Base-by-base conservation (phyloP, 2,888 invertebrate species). In the Polydrusus cervinus region DNA sequence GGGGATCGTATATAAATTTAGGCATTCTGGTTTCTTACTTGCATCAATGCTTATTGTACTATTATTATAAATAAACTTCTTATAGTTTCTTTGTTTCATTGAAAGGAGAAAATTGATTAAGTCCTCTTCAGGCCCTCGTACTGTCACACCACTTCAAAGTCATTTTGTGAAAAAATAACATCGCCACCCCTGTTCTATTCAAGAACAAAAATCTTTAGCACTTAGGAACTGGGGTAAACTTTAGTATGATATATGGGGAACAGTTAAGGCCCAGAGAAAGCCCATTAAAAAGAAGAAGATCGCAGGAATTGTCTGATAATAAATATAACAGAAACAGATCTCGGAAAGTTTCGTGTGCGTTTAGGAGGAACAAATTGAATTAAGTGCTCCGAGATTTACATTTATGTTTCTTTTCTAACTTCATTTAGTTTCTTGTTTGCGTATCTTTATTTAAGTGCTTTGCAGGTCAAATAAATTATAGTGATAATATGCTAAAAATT, bases 181-280 rank as follows among this genome's bases (percentile, higher is more conserved):
- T 25, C 25, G 25, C 25, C 30, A 51, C 30, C 68, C 68, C 68
- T 25, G 18, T 71, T 53, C 64, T 40, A 53, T 62, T 62, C 71
- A 53, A 55, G 45, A 34, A 45, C 64, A 64, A 53, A 70, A 74
- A 65, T 74, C 70, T 62, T 74, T 74, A 65, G 70, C 74, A 74
- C 74, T 70, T 70, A 65, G 51, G 65, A 69, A 75, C 60, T 71
- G 55, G 72, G 69, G 72, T 69, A 66, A 76, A 76, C 40, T 73
- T 76, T 76, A 72, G 76, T 76, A 76, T 76, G 76, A 76, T 76
- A 73, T 76, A 76, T 73, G 69, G 76, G 51, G 66, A 68, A 73
- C 76, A 61, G 69, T 76, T 76, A 76, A 70, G 76, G 65, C 76
- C 64, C 65, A 76, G 70, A 65, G 53, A 73, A 69, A 76, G 51